Conservation (phyloP, 2,888 invertebrate genomes). For the Pristionchus exspectatus region DNA sequence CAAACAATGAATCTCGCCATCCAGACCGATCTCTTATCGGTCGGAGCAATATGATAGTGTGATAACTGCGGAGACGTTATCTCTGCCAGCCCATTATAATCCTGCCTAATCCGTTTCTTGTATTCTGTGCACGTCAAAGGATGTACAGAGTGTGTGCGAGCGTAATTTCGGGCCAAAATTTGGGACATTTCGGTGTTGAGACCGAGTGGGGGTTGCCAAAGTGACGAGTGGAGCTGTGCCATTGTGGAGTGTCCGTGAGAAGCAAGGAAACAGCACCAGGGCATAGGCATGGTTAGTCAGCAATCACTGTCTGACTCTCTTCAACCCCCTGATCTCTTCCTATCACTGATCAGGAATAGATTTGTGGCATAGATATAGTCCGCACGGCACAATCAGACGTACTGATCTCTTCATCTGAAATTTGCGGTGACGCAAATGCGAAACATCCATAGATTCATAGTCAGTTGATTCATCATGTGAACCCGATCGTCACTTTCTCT, state of each 20-base stretch:
- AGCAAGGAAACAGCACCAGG: too few species aligned
- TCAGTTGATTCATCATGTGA: background rate
- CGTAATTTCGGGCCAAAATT: background rate
- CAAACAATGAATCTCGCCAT: background rate
- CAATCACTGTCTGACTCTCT: too few species aligned
- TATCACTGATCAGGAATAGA: too few species aligned
- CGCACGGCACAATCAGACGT: background rate
- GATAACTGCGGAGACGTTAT: background rate
- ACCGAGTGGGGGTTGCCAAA: background rate
- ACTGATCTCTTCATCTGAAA: background rate
- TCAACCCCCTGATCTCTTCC: too few species aligned
- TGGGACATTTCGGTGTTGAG: background rate
- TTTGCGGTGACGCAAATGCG: background rate
- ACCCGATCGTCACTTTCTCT: background rate
- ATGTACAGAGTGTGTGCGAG: background rate
- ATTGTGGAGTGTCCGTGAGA: background rate
- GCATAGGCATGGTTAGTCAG: too few species aligned
- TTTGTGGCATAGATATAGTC: too few species aligned
- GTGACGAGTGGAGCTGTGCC: background rate
- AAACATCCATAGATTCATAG: background rate
- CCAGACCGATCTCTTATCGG: background rate
- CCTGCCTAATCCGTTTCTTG: background rate
- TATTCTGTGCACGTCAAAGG: background rate
- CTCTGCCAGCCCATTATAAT: background rate
- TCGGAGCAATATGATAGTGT: background rate